Percentiles rank a stretch among this genome's conserved stretches.
Conservation (phyloP, 2,797 vertebrate genomes). For the Melanotaenia trifasciata region DNA sequence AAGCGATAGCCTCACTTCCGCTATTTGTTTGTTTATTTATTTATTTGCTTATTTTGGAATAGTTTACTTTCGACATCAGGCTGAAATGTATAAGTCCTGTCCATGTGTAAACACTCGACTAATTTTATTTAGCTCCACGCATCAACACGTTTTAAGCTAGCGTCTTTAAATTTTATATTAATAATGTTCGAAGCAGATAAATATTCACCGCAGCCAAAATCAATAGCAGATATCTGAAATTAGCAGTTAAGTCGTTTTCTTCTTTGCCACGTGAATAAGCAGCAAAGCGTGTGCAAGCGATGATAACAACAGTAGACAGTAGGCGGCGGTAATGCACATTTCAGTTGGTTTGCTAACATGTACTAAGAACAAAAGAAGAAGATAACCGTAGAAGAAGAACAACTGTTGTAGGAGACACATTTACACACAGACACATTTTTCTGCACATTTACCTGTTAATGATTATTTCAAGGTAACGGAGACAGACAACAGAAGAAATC, state of each 20-base stretch:
- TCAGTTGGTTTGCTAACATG: background rate
- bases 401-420: background rate
- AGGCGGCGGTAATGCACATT: background rate
- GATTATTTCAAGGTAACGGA: background rate
- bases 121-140: no score
- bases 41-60: no score
- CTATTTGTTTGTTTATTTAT: no score
- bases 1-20: no score
- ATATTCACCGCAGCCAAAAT: background rate
- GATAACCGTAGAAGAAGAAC: background rate
- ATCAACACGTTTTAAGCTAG: no score
- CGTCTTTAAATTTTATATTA: no score
- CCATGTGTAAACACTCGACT: no score
- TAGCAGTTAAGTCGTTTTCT: background rate
- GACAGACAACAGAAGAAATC: slow-evolving; percentile 2
- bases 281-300: background rate
- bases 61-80: no score
- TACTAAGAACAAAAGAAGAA: background rate
- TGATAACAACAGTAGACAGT: background rate
- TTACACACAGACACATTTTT: no score
- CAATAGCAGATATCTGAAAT: background rate
- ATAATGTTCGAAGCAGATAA: background rate
- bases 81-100: no score
- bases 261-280: background rate
- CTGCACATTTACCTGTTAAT: background rate